Percentiles rank a stretch among this genome's conserved stretches.
phyloP scores from a whole-genome alignment of 2,888 invertebrate species.

The Athalia cordata region DNA sequence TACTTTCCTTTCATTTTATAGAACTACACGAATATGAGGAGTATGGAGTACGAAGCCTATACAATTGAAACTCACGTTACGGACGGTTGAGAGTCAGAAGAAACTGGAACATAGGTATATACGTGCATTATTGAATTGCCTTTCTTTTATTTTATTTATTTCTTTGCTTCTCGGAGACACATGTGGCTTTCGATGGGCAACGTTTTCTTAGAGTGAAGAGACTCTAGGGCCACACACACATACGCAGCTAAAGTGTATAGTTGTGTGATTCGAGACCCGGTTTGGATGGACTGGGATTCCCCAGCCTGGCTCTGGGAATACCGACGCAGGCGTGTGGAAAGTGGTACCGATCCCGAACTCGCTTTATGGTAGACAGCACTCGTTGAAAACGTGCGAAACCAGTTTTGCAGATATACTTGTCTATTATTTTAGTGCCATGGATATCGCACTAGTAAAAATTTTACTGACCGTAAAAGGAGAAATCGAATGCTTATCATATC shows the following conservation, averaged over 20 bases:
- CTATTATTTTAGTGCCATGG: neutral
- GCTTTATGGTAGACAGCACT: neutral
- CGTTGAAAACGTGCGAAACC: slow-evolving; percentile 24
- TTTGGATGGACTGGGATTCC: slow-evolving; percentile 41
- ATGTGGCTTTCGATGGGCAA: no score
- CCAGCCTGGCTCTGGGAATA: slow-evolving; percentile 37
- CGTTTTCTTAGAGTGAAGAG: neutral
- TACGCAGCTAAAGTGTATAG: neutral
- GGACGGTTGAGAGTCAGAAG: no score
- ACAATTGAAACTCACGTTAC: no score
- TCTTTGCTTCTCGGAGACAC: neutral
- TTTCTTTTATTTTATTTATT: neutral
- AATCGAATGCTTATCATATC: neutral
- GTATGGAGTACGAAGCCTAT: no score
- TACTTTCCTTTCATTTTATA: no score
- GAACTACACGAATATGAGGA: no score
- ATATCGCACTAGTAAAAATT: neutral
- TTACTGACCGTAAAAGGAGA: slow-evolving; percentile 29
- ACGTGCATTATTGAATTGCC: no score
- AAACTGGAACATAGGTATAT: no score
- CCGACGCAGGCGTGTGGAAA: slow-evolving; percentile 37
- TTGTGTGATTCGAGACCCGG: slow-evolving; percentile 1
- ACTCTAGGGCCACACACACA: neutral
- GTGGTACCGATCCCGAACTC: neutral
- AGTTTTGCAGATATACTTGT: slow-evolving; percentile 7